Evolutionary conservation across 2,797 vertebrate genomes (phyloP).

Genomic region (Pteropus rufus): DNA sequence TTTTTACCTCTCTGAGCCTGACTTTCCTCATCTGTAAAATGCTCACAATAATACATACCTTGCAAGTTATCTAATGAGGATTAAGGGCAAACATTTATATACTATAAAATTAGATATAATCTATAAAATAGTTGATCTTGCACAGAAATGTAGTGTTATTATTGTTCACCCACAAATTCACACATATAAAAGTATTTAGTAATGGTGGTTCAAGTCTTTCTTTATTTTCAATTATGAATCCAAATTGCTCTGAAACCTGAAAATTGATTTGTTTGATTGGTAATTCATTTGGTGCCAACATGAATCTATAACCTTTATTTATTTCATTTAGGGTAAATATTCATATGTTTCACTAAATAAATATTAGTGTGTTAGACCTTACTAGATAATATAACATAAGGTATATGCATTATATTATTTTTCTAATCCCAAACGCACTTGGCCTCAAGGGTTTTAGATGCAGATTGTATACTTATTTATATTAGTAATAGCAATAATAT

Average conservation of each 20-base stretch:
- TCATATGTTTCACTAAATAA: neutral
- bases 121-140: neutral
- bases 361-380: neutral
- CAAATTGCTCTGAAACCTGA: neutral
- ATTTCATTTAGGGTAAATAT: neutral
- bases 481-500: neutral
- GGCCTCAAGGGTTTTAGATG: neutral
- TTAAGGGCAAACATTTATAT: neutral
- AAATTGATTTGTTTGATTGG: neutral
- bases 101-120: neutral
- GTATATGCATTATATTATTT: neutral
- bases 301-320: neutral
- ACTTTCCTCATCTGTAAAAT: neutral
- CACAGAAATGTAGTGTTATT: neutral
- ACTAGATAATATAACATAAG: neutral
- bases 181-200: neutral
- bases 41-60: neutral
- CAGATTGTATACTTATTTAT: neutral
- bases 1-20: neutral
- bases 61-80: neutral
- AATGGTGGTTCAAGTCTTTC: neutral
- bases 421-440: neutral
- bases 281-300: neutral
- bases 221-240: neutral
- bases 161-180: neutral